Percentiles rank a stretch among this genome's conserved stretches.
phyloP scores from a whole-genome alignment of 1,140 invertebrate species.

The Lysiphlebus fabarum region DNA sequence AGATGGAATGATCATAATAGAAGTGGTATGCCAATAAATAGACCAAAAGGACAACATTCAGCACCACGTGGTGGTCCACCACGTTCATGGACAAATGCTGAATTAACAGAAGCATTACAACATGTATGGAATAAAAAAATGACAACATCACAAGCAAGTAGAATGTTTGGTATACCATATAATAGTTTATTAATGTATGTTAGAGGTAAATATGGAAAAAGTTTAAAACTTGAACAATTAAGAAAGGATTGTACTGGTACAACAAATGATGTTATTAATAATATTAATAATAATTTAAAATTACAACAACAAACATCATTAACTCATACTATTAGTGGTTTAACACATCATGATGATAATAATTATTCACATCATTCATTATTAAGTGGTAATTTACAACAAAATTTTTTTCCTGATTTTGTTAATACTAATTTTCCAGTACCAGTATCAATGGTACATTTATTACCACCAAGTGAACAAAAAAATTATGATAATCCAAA shows the following conservation, averaged over 20 bases:
- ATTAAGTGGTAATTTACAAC: conserved; percentile 53
- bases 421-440: conserved; percentile 69
- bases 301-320: conserved; percentile 55
- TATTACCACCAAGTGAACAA: conserved; percentile 73
- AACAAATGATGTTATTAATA: conserved; percentile 66
- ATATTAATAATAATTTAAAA: conserved; percentile 70
- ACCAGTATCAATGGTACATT: conserved; percentile 77
- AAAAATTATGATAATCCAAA: conserved; percentile 45
- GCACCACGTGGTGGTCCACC: conserved; percentile 84
- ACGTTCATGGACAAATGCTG: conserved; percentile 85
- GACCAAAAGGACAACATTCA: conserved; percentile 84
- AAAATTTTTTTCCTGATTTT: conserved; percentile 79
- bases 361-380: conserved; percentile 64
- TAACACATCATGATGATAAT: conserved; percentile 37
- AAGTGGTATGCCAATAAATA: conserved; percentile 55
- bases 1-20: conserved; percentile 44
- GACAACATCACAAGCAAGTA: conserved; percentile 87
- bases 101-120: conserved; percentile 81
- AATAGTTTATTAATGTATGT: conserved; percentile 90
- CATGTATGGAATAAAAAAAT: conserved; percentile 92
- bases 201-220: conserved; percentile 87
- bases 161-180: conserved; percentile 87
- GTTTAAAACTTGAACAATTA: conserved; percentile 80
- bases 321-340: conserved; percentile 42
- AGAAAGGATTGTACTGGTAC: conserved; percentile 79